Conservation (phyloP, 2,797 vertebrate genomes). For the Carapus acus region DNA sequence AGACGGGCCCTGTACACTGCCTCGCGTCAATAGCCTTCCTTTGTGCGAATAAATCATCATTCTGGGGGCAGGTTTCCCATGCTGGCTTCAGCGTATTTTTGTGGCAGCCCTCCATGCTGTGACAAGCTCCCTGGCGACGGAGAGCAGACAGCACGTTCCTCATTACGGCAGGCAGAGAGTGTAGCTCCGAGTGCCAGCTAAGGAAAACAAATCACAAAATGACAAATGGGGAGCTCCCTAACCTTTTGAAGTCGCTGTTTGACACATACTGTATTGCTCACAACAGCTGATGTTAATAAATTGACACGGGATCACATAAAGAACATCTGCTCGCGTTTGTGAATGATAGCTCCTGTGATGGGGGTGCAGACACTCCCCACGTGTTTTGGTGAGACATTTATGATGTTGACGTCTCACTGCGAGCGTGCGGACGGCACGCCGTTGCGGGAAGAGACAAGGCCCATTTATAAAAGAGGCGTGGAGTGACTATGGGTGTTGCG, state of each 20-base stretch:
- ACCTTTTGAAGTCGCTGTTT: slow-evolving; percentile 57
- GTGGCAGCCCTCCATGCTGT: slow-evolving; percentile 62
- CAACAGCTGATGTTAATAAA: slow-evolving; percentile 66
- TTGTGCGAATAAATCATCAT: slow-evolving; percentile 68
- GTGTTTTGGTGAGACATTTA: slow-evolving; percentile 45
- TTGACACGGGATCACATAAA: slow-evolving; percentile 57
- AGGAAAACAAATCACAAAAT: slow-evolving; percentile 67
- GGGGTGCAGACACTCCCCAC: slow-evolving; percentile 23
- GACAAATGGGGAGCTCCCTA: slow-evolving; percentile 64
- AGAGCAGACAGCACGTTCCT: slow-evolving; percentile 64
- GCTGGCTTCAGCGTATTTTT: slow-evolving; percentile 71
- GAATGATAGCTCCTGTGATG: slow-evolving; percentile 46
- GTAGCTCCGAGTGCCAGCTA: slow-evolving; percentile 49
- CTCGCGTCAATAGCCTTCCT: slow-evolving; percentile 49
- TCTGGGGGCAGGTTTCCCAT: slow-evolving; percentile 50
- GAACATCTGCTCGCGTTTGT: slow-evolving; percentile 60
- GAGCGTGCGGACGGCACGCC: slow-evolving; percentile 47
- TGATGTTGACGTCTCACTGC: slow-evolving; percentile 46
- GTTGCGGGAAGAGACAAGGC: slow-evolving; percentile 47
- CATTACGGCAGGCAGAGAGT: slow-evolving; percentile 55
- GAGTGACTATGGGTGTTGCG: slow-evolving; percentile 41
- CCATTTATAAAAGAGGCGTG: slow-evolving; percentile 62
- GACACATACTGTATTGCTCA: slow-evolving; percentile 59
- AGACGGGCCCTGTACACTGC: slow-evolving; percentile 42
- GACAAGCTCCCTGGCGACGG: slow-evolving; percentile 62